A percentile compares a stretch with the other conserved stretches of the same genome.
Conservation (phyloP, 2,113 vertebrate species). For the Apteryx mantelli region DNA sequence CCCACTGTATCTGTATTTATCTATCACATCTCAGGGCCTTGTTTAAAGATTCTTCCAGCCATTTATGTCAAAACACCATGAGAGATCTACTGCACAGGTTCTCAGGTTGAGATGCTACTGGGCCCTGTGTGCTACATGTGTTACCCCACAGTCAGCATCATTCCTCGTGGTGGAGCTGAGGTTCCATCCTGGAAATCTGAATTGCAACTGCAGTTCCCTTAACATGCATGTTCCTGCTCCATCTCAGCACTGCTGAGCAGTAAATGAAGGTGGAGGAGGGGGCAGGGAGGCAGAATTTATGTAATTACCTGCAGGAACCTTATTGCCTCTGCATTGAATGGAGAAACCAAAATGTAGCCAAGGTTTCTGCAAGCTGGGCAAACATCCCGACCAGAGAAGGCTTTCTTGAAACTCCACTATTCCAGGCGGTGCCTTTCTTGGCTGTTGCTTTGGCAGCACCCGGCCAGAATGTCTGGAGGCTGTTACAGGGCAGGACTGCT, state of each 20-base stretch:
- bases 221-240: not conserved
- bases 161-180: constrained; percentile 52
- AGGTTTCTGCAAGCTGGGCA: constrained; percentile 59
- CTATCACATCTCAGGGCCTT: not conserved
- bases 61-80: not conserved
- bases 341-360: constrained; percentile 17
- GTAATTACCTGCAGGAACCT: constrained; percentile 52
- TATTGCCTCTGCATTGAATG: not conserved
- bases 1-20: not conserved
- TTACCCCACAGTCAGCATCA: accelerated
- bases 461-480: constrained; percentile 68
- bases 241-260: not conserved
- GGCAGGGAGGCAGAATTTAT: constrained; percentile 16
- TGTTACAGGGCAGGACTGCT: constrained; percentile 68
- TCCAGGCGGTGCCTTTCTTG: constrained; percentile 65
- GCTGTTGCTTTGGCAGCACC: constrained; percentile 45
- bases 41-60: not conserved
- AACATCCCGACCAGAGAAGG: constrained; percentile 11
- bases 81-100: not conserved
- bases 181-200: not conserved
- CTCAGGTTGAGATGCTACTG: not conserved
- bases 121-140: accelerated
- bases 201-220: not conserved
- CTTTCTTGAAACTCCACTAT: constrained; percentile 59
- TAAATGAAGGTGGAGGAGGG: not conserved